phyloP scores from a whole-genome alignment of 2,113 vertebrate genomes.

The Myiagra hebetior region DNA sequence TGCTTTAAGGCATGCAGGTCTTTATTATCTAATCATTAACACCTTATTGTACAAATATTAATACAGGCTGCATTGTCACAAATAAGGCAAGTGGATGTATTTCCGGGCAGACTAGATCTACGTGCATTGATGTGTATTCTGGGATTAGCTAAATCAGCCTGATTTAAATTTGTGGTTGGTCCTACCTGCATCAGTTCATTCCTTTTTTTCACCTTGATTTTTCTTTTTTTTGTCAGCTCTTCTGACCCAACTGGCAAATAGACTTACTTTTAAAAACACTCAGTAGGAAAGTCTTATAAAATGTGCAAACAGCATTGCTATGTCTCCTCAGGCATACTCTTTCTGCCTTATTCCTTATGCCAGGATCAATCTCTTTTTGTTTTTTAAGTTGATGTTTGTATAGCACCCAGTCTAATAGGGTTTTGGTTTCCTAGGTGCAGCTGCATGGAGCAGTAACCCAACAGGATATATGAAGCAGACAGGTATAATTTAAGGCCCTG shows the following conservation, averaged over 20 bases:
- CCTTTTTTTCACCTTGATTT: neutral
- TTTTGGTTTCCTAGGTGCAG: neutral
- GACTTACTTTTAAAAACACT: neutral
- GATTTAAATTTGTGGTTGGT: neutral
- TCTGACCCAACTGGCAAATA: neutral
- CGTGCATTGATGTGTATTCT: neutral
- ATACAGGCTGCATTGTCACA: neutral
- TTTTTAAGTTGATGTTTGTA: neutral
- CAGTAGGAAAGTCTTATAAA: neutral
- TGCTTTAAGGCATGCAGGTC: neutral
- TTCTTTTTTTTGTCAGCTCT: neutral
- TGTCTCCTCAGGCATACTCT: neutral
- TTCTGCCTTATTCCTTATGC: neutral
- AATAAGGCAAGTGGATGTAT: neutral
- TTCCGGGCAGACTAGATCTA: neutral
- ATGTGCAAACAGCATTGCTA: neutral
- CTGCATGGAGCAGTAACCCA: neutral
- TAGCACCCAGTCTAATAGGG: neutral
- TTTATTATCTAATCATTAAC: neutral
- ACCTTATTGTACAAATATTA: neutral
- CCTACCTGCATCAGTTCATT: fast-evolving
- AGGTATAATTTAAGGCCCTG: neutral
- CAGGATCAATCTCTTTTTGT: neutral
- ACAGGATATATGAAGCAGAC: neutral
- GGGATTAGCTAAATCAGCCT: neutral